Evolutionary conservation across 2,113 vertebrate genomes (phyloP), one percentile per base, ranked within the genome.

Genomic region (Emydura subglobosa): DNA sequence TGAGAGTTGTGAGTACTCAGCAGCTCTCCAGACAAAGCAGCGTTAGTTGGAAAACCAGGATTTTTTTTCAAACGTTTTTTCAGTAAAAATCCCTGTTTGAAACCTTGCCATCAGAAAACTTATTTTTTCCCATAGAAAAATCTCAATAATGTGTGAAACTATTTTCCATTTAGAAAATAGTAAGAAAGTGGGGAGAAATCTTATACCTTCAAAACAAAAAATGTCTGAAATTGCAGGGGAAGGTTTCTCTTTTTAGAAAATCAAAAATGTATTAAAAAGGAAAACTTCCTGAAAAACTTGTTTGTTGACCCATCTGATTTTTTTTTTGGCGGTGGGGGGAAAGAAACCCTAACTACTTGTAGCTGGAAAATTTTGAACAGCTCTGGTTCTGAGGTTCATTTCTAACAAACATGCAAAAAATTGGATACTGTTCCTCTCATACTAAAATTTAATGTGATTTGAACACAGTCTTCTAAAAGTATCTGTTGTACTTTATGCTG

Each of bases 401-500:
- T 65, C 34, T 92, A 55, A 80, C 55, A 55, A 50, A 42, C 25
- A 21, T 39, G 25, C 57, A 89, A 79, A 72, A 93, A 42, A 42
- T 10, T 57, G 12, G 2, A 7, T 50, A 8, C 78, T 93, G 79
- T 51, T 31, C 65, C 78, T 54, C 72, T 50, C 74, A 65, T 0
- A 0, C 83, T 44, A 42, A 68, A 34, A 2, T 27, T 25, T 31
- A 5, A 16, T 81, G 51, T 76, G 2, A 1, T 49, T 49, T 16
- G 51, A 92, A 9, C 13, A 61, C 34, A 61, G 87, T 79, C 16
- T 5, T 79, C 72, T 34, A 6, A 91, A 94, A 90, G 4, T 81
- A 84, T 4, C 76, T 91, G 12, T 25, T 94, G 61, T 88, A 81
- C 91, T 82, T 96, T 57, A 79, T 31, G 80, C n/a, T 25, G 2